phyloP scores from a whole-genome alignment of 2,888 invertebrate species.

The Apoda limacodes region DNA sequence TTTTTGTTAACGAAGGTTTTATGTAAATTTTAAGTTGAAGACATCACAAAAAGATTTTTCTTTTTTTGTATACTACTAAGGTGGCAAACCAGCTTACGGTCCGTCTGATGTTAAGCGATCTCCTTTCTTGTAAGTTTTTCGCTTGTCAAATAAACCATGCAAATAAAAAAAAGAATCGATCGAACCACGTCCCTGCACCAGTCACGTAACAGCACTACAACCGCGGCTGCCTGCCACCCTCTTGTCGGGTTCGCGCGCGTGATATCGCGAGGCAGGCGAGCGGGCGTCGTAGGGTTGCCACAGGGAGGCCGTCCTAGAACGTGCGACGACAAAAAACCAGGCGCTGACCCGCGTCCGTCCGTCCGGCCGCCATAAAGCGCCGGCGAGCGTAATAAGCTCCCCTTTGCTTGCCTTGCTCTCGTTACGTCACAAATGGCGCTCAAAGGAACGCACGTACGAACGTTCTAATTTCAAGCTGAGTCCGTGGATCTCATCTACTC shows the following conservation, averaged over 20 bases:
- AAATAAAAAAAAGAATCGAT: too few relatives aligned
- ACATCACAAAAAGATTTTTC: too few relatives aligned
- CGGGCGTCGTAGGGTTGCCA: slow-evolving; percentile 17
- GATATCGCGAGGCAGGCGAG: slow-evolving; percentile 31
- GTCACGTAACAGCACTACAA: too few relatives aligned
- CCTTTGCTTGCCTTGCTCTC: slow-evolving; percentile 46
- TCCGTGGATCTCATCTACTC: slow-evolving; percentile 13
- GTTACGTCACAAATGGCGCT: slow-evolving; percentile 41
- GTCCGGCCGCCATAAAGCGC: slow-evolving; percentile 54
- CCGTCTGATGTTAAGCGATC: too few relatives aligned
- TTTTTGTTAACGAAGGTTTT: too few relatives aligned
- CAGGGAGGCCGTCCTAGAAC: slow-evolving; percentile 24
- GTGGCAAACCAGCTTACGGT: too few relatives aligned
- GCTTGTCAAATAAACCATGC: too few relatives aligned
- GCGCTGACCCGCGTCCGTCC: slow-evolving; percentile 47
- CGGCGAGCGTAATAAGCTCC: slow-evolving; percentile 45
- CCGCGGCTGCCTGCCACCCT: slow-evolving; percentile 29
- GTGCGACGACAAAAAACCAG: slow-evolving; percentile 46
- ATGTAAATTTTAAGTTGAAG: too few relatives aligned
- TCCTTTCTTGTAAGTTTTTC: too few relatives aligned
- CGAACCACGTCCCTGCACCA: too few relatives aligned
- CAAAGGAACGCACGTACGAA: slow-evolving; percentile 54
- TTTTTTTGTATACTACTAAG: too few relatives aligned
- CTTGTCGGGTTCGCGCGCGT: slow-evolving; percentile 42
- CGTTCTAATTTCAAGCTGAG: slow-evolving; percentile 53